Conservation (phyloP, 2,888 invertebrate species). For the Xanthorhoe spadicearia region DNA sequence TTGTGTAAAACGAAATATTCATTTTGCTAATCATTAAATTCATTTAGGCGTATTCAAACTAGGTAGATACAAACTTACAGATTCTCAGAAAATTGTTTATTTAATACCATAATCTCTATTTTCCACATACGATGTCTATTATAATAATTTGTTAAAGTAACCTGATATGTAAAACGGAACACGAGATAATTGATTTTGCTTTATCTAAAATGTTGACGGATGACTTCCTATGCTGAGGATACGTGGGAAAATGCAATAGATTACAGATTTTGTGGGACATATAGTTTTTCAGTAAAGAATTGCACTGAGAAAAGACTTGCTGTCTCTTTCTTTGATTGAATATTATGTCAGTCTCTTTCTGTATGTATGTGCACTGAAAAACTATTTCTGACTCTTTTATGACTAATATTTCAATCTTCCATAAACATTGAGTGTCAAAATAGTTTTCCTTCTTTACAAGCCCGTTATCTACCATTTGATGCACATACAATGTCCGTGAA, state of each 20-base stretch:
- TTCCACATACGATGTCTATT: slow-evolving; percentile 15
- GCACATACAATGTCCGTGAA: slow-evolving; percentile 18
- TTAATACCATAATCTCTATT: background rate
- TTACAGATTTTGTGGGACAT: background rate
- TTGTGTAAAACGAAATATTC: no score
- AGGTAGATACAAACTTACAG: background rate
- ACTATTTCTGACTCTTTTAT: background rate
- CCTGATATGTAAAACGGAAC: slow-evolving; percentile 18
- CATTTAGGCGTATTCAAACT: no score
- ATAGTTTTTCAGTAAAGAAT: background rate
- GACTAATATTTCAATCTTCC: background rate
- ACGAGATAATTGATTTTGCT: slow-evolving; percentile 33
- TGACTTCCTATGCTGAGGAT: slow-evolving; percentile 52
- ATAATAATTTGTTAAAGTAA: slow-evolving; percentile 21
- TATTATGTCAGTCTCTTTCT: background rate
- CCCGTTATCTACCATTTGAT: slow-evolving; percentile 18
- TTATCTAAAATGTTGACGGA: slow-evolving; percentile 59
- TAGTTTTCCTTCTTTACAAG: background rate
- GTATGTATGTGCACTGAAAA: background rate
- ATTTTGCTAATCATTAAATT: no score
- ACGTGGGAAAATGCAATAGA: slow-evolving; percentile 48
- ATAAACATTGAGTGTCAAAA: background rate
- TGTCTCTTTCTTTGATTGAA: background rate
- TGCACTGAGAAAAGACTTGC: background rate
- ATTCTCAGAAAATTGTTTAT: background rate